Base-by-base conservation (phyloP, 1,140 invertebrate species). In the Globodera rostochiensis region DNA sequence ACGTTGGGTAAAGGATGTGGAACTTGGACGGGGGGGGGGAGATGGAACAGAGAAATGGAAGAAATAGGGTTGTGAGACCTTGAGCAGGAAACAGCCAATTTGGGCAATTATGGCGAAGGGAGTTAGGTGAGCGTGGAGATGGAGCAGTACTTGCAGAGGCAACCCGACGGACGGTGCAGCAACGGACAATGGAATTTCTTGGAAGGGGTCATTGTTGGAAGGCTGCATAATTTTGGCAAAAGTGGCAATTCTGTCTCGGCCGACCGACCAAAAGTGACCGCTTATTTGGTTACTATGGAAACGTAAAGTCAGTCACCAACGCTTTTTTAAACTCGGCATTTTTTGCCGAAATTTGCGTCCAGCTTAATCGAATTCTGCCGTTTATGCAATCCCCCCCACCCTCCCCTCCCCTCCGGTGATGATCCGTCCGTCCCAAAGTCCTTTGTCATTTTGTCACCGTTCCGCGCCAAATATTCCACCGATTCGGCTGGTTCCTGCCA, bases 81-180 rank as follows among this genome's bases (percentile, higher is more conserved):
- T 92, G 21, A 91, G 78, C 75, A 89, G 91, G 74, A 95, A 91
- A 85, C 94, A 93, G 83, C 92, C 90, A 47, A 93, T 83, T 71
- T 91, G 90, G n/a, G 93, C 91, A 64, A 93, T 84, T 25, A 93
- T 87, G 94, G 95, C 95, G 82, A 94, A 89, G 49, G 94, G 92
- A 80, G 93, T 93, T 71, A 94, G 91, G 88, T 93, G 93, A 5
- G 92, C 91, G 90, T 96, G 95, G 83, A 94, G 93, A 90, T 94
- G 95, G 57, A 96, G 90, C 77, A 93, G 92, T 91, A 95, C 95
- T 91, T 96, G 95, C 45, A 96, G 91, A 6, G 93, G 92, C 69
- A 95, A 91, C 91, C 92, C 94, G 1, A 94, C 92, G 50, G 92
- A 74, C 45, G 75, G 80, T 49, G 82, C 85, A 88, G 49, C 73